These are phyloP conservation scores for Phalacrocorax brasilianus DNA, from an alignment of 2,113 vertebrate species.

Conservation along the genomic window DNA sequence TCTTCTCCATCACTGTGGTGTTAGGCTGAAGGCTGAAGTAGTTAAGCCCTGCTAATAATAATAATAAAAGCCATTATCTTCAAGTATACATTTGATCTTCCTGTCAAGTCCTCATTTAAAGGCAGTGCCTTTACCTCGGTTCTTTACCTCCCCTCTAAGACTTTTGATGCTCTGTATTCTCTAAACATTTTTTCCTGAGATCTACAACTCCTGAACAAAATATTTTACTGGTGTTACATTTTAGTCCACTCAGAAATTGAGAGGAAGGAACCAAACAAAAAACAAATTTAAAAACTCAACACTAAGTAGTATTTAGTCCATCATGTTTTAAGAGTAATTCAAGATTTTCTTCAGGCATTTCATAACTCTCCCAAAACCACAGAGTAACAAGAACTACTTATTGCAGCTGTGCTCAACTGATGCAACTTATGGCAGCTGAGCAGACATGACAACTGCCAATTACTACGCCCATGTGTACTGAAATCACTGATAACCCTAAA, in stretches of 20 bases:
- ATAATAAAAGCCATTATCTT: not conserved
- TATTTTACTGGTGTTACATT: not conserved
- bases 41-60: not conserved
- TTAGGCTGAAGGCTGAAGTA: not conserved
- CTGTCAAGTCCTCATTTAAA: not conserved
- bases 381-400: not conserved
- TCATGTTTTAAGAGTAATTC: not conserved
- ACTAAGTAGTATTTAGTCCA: not conserved
- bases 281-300: not conserved
- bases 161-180: not conserved
- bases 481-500: not conserved
- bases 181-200: not conserved
- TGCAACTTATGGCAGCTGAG: not conserved
- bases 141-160: not conserved
- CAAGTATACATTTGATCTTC: not conserved
- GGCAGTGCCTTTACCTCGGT: not conserved
- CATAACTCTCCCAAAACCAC: not conserved
- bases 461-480: not conserved
- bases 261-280: no score
- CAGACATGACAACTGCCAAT: not conserved
- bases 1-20: not conserved
- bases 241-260: not conserved
- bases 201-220: not conserved
- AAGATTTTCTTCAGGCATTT: not conserved
- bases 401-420: not conserved